A percentile compares a stretch with the other conserved stretches of the same genome.
phyloP scores from a whole-genome alignment of 2,888 invertebrate species.

The Epiblema foenella region DNA sequence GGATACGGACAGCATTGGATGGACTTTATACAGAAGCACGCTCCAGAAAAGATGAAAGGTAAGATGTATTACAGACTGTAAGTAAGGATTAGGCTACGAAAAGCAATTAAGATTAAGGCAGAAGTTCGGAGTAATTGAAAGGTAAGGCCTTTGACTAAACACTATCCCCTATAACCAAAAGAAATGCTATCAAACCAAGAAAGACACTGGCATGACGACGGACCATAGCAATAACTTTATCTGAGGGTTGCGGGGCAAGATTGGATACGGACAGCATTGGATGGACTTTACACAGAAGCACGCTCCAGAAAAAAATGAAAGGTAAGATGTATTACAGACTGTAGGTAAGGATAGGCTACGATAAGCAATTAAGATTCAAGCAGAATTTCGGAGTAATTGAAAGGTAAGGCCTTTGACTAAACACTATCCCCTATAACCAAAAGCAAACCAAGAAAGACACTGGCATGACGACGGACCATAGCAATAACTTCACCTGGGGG shows the following conservation, averaged over 20 bases:
- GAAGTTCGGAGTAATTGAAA: too few relatives aligned
- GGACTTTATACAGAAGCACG: conserved; percentile 54
- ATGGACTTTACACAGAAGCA: conserved; percentile 61
- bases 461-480: conserved; percentile 60
- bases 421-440: too few relatives aligned
- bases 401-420: too few relatives aligned
- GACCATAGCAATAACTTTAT: conserved; percentile 64
- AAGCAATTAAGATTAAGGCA: too few relatives aligned
- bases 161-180: too few relatives aligned
- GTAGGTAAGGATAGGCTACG: background rate
- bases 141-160: too few relatives aligned
- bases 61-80: background rate
- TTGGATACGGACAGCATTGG: conserved; percentile 83
- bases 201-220: conserved; percentile 65
- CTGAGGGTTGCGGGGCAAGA: conserved; percentile 84
- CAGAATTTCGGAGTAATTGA: too few relatives aligned
- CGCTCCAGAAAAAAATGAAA: conserved; percentile 45
- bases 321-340: too few relatives aligned
- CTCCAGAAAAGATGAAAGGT: conserved; percentile 49
- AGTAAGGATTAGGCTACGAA: too few relatives aligned
- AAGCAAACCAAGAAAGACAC: conserved; percentile 65
- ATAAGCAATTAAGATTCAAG: too few relatives aligned
- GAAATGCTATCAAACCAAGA: conserved; percentile 61
- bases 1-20: conserved; percentile 83
- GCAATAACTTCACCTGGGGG: conserved; percentile 81